Conservation (phyloP, 1,140 invertebrate genomes). For the Kradibia gibbosae region DNA sequence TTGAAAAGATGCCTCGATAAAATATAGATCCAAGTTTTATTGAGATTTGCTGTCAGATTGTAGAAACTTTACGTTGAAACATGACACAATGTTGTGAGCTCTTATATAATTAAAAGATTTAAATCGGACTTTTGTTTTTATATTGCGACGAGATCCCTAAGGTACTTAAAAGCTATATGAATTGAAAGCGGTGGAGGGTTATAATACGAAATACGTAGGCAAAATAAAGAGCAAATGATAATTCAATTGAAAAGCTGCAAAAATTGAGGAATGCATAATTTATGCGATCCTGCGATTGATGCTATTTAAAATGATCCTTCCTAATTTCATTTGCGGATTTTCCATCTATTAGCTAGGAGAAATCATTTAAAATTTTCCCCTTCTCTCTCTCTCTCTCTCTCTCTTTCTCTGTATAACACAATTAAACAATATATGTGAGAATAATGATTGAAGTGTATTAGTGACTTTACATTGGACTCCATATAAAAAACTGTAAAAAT, state of each 20-base stretch:
- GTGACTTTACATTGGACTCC: background rate
- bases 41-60: background rate
- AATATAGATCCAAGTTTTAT: no score
- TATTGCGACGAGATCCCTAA: background rate
- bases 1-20: no score
- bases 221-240: conserved; percentile 12
- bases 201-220: background rate
- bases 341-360: background rate
- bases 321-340: background rate
- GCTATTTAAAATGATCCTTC: conserved; percentile 1
- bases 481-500: background rate
- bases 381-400: no score
- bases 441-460: background rate
- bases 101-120: conserved; percentile 38
- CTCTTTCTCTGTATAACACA: no score
- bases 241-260: conserved; percentile 20
- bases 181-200: background rate
- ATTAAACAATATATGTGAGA: no score
- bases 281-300: background rate
- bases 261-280: conserved; percentile 32
- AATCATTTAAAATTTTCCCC: background rate
- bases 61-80: background rate
- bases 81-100: conserved; percentile 11
- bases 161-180: background rate
- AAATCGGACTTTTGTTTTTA: conserved; percentile 4